Percentiles rank a stretch among this genome's conserved stretches.
Conservation (phyloP, 1,140 invertebrate species). For the Vollenhovia emeryi region DNA sequence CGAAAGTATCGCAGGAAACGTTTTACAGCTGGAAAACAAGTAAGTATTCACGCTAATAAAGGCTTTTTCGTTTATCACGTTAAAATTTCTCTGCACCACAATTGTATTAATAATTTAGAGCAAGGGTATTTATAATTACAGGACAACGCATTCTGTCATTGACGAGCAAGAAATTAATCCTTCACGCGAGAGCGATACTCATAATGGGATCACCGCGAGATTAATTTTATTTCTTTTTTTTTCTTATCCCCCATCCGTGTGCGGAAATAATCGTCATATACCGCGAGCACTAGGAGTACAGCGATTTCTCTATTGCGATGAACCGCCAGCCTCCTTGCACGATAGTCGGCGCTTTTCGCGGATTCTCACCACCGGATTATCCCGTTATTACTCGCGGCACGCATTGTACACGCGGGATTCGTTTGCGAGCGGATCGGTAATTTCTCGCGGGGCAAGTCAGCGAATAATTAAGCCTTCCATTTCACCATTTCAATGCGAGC, state of each 20-base stretch:
- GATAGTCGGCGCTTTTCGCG: slow-evolving; percentile 7
- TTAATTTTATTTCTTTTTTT: background rate
- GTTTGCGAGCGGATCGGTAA: slow-evolving; percentile 66
- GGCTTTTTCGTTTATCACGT: background rate
- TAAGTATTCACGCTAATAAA: background rate
- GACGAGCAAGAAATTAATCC: background rate
- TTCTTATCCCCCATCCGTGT: background rate
- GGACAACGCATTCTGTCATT: background rate
- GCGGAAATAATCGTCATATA: background rate
- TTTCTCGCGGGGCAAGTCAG: slow-evolving; percentile 68
- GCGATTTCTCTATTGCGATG: background rate
- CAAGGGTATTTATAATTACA: background rate
- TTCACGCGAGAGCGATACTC: background rate
- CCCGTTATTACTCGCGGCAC: slow-evolving; percentile 62
- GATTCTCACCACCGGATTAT: slow-evolving; percentile 12
- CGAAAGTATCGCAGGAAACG: background rate
- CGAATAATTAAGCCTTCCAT: slow-evolving; percentile 69
- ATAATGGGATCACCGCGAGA: background rate
- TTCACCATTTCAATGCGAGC: slow-evolving; percentile 10
- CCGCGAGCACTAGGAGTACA: background rate
- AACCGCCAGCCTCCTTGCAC: slow-evolving; percentile 19
- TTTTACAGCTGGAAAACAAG: background rate
- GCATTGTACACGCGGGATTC: slow-evolving; percentile 57
- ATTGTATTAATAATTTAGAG: background rate
- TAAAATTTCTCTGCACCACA: background rate